A percentile compares a stretch with the other conserved stretches of the same genome.
phyloP scores from a whole-genome alignment of 2,888 invertebrate species.

The Cenopis cana region DNA sequence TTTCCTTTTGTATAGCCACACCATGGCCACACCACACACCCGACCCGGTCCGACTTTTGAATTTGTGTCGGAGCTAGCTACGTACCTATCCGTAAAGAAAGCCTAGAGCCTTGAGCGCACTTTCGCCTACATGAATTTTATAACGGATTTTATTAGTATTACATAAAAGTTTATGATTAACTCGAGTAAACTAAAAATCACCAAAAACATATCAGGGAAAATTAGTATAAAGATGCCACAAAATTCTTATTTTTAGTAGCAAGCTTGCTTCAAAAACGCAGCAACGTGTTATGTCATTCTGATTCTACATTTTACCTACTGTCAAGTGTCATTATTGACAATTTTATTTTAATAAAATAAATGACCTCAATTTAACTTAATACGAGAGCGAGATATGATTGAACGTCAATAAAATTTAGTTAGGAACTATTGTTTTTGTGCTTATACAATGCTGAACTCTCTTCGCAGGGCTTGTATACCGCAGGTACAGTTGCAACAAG shows the following conservation, averaged over 20 bases:
- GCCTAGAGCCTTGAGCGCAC: not conserved
- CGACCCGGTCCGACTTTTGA: not conserved
- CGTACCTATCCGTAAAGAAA: no score
- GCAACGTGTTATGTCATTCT: not conserved
- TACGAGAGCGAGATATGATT: constrained; percentile 1
- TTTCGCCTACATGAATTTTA: not conserved
- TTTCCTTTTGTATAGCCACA: constrained; percentile 19
- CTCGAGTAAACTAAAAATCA: not conserved
- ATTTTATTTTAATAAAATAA: not conserved
- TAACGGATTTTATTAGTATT: not conserved
- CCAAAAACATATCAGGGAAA: not conserved
- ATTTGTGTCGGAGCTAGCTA: constrained; percentile 20
- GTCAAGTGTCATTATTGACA: not conserved
- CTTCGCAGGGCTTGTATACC: constrained; percentile 57
- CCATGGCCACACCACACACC: no score
- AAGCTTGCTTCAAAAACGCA: constrained; percentile 1
- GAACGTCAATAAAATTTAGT: not conserved
- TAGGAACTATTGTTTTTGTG: not conserved
- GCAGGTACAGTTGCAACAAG: constrained; percentile 70
- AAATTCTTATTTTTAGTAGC: not conserved
- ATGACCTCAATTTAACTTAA: not conserved
- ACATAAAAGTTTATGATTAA: no score
- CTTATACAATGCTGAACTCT: constrained; percentile 63
- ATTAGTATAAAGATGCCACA: not conserved
- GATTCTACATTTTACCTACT: not conserved